Percentiles rank a stretch among this genome's conserved stretches.
These are phyloP conservation scores for Eupithecia tripunctaria DNA, from an alignment of 2,888 invertebrate genomes.

Conservation along the genomic window DNA sequence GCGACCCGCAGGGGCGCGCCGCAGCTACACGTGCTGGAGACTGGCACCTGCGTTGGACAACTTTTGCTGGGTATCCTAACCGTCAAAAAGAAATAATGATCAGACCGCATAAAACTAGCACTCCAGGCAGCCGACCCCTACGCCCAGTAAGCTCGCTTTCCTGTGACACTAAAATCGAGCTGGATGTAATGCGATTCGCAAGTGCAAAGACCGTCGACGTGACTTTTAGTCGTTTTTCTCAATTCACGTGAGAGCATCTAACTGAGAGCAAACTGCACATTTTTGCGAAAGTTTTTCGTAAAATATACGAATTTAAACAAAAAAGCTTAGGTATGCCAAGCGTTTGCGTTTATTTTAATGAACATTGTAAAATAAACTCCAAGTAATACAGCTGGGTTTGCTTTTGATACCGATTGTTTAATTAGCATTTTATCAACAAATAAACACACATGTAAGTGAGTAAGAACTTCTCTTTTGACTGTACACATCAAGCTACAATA, in stretches of 20 bases:
- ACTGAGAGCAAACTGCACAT: slow-evolving; percentile 8
- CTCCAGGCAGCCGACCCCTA: not conserved
- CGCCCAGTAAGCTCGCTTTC: slow-evolving; percentile 2
- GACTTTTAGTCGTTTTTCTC: slow-evolving; percentile 12
- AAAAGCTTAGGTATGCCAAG: not conserved
- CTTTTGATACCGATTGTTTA: not conserved
- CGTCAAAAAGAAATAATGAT: not conserved
- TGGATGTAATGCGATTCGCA: slow-evolving; percentile 12
- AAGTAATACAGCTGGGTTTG: not conserved
- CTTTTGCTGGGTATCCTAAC: too few species aligned
- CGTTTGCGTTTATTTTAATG: not conserved
- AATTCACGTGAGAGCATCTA: slow-evolving; percentile 8
- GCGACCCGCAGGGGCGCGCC: too few species aligned
- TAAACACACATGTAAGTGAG: not conserved
- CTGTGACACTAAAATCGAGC: slow-evolving; percentile 12
- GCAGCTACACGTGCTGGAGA: too few species aligned
- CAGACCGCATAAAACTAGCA: not conserved
- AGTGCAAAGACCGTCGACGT: slow-evolving; percentile 14
- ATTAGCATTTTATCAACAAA: not conserved
- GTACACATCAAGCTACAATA: not conserved
- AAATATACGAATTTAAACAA: not conserved
- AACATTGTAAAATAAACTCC: not conserved
- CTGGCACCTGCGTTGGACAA: too few species aligned
- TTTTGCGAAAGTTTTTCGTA: not conserved
- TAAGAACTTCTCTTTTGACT: not conserved